Conservation (phyloP, 2,888 invertebrate species). For the Adela reaumurella region DNA sequence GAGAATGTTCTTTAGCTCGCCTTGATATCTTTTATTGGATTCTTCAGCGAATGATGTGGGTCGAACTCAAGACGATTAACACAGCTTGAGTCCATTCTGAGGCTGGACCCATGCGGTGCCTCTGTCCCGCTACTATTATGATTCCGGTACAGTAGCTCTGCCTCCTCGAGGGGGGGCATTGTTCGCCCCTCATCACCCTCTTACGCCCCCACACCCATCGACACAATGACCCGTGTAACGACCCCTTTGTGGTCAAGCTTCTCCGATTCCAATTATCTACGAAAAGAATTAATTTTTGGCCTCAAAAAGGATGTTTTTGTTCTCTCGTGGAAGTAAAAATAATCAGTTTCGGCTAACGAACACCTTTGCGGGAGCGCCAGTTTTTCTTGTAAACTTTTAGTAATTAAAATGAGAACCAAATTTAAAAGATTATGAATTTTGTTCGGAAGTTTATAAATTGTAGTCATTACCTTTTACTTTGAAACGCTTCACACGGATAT, state of each 20-base stretch:
- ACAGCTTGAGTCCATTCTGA: not conserved
- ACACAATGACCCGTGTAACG: constrained; percentile 6
- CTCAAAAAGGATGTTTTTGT: not conserved
- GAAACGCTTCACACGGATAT: no score
- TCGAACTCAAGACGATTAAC: not conserved
- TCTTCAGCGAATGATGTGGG: not conserved
- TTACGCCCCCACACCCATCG: not conserved
- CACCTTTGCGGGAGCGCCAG: not conserved
- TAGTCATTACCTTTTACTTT: no score
- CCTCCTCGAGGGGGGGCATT: not conserved
- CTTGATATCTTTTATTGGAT: not conserved
- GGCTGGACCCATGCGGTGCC: not conserved
- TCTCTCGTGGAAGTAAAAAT: not conserved
- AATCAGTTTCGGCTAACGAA: not conserved
- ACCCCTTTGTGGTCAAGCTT: constrained; percentile 38
- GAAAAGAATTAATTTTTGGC: constrained; percentile 28
- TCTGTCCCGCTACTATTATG: not conserved
- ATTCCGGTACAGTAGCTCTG: not conserved
- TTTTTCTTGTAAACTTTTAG: no score
- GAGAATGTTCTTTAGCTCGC: no score
- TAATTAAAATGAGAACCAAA: no score
- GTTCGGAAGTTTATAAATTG: no score
- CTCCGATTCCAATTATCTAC: constrained; percentile 30
- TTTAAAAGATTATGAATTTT: no score
- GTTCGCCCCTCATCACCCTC: not conserved